phyloP scores from a whole-genome alignment of 2,113 vertebrate species.

The Antennarius striatus region DNA sequence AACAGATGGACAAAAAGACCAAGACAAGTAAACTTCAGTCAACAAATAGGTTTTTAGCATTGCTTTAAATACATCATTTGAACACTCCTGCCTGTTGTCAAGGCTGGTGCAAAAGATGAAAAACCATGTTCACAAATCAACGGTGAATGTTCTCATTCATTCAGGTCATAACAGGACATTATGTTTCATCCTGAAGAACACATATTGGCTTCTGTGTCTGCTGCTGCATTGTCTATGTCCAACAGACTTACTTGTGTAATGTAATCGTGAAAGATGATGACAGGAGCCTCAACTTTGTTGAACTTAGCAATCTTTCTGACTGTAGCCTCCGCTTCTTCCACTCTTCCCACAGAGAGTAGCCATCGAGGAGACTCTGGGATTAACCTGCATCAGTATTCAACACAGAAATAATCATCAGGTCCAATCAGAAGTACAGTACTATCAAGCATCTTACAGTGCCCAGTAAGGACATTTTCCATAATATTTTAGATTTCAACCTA shows the following conservation, averaged over 20 bases:
- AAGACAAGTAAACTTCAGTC: too few species aligned
- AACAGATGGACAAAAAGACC: too few species aligned
- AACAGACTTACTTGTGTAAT: constrained; percentile 80
- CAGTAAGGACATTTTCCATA: not conserved
- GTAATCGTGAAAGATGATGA: constrained; percentile 77
- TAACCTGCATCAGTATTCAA: constrained; percentile 76
- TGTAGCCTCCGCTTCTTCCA: constrained; percentile 86
- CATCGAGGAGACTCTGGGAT: constrained; percentile 93
- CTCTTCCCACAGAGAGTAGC: constrained; percentile 86
- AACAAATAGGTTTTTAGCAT: too few species aligned
- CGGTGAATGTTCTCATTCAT: not conserved
- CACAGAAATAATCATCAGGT: constrained; percentile 5
- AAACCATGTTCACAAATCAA: too few species aligned
- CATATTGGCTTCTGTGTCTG: too few species aligned
- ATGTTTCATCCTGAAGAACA: too few species aligned
- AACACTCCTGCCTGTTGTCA: too few species aligned
- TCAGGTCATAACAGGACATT: not conserved
- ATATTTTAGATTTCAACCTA: constrained; percentile 68
- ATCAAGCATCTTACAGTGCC: not conserved
- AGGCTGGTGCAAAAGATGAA: too few species aligned
- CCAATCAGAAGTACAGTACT: not conserved
- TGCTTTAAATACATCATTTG: too few species aligned
- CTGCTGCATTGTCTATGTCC: too few species aligned
- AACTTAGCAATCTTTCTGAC: constrained; percentile 84
- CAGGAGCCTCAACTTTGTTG: constrained; percentile 81